These are phyloP conservation scores for Ahaetulla prasina DNA, from an alignment of 2,113 vertebrate species.

Conservation along the genomic window DNA sequence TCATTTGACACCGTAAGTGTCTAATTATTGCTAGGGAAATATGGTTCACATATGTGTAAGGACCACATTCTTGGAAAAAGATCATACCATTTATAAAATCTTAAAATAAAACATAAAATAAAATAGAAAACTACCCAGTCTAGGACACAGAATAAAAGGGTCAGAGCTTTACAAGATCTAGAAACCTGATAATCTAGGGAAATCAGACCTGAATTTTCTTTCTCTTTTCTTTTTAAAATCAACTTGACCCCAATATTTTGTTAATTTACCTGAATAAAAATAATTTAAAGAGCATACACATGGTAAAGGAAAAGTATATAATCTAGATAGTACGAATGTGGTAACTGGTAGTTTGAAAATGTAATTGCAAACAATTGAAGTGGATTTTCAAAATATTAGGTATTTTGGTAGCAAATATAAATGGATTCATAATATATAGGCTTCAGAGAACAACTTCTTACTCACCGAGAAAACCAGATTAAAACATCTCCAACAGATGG, in stretches of 20 bases:
- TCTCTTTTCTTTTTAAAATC: background rate
- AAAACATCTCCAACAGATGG: background rate
- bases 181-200: background rate
- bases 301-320: background rate
- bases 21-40: slow-evolving; percentile 9
- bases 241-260: background rate
- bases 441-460: background rate
- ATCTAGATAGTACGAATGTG: background rate
- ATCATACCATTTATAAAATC: background rate
- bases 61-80: background rate
- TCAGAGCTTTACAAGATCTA: background rate
- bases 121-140: background rate
- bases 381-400: background rate
- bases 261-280: background rate
- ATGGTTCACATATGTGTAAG: background rate
- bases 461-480: background rate
- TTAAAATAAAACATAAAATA: background rate
- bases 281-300: background rate
- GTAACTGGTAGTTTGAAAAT: background rate
- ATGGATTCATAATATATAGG: background rate
- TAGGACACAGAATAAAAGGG: background rate
- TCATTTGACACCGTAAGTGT: slow-evolving; percentile 6
- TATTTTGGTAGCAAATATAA: background rate
- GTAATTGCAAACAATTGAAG: background rate
- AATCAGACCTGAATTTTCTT: background rate